A percentile compares a stretch with the other conserved stretches of the same genome.
Conservation (phyloP, 2,797 vertebrate genomes). For the Molothrus ater region DNA sequence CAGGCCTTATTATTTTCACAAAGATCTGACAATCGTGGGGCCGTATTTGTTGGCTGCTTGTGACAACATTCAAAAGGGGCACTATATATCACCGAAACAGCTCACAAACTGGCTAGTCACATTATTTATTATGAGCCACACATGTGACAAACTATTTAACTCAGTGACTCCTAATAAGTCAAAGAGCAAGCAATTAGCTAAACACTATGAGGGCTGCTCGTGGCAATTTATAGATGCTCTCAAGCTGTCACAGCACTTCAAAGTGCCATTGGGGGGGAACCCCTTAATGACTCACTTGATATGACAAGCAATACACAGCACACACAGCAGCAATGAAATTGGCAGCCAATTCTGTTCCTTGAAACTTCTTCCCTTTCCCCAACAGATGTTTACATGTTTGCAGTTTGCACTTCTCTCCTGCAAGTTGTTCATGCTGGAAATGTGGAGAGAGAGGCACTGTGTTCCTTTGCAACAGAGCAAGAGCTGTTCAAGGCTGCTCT, state of each 20-base stretch:
- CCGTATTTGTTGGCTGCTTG: conserved; percentile 72
- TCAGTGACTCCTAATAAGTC: conserved; percentile 91
- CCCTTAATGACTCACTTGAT: conserved; percentile 87
- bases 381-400: conserved; percentile 75
- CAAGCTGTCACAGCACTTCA: conserved; percentile 87
- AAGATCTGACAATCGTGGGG: conserved; percentile 39
- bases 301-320: conserved; percentile 89
- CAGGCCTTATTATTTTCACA: conserved; percentile 53
- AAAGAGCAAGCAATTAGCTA: conserved; percentile 99
- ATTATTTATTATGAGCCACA: conserved; percentile 91
- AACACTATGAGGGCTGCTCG: conserved; percentile 86
- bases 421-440: not conserved
- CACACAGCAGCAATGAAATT: conserved; percentile 86
- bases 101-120: conserved; percentile 77
- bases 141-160: conserved; percentile 97
- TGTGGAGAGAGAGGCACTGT: not conserved
- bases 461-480: not conserved
- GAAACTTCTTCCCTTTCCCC: conserved; percentile 30
- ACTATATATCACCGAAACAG: conserved; percentile 80
- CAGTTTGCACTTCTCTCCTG: conserved; percentile 29
- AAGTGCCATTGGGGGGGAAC: conserved; percentile 83
- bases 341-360: conserved; percentile 71
- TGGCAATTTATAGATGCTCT: conserved; percentile 92
- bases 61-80: conserved; percentile 80
- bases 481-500: not conserved